Percentiles rank a stretch among this genome's conserved stretches.
Conservation (phyloP, 2,113 vertebrate genomes). For the Dasyurus viverrinus region DNA sequence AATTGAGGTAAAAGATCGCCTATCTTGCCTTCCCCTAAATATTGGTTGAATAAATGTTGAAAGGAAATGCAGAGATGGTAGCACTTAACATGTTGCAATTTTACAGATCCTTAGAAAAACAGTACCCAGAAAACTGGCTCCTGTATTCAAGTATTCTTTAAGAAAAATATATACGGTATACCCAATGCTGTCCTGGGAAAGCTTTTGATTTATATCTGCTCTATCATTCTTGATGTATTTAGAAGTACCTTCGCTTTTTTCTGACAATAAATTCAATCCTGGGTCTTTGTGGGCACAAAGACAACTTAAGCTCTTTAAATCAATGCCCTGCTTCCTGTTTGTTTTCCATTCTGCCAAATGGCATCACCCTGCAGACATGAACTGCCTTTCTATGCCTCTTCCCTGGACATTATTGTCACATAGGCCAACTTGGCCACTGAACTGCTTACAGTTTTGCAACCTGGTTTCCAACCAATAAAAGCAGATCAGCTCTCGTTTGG, state of each 20-base stretch:
- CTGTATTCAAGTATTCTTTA: background rate
- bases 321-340: background rate
- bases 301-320: background rate
- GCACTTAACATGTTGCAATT: background rate
- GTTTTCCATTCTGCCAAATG: slow-evolving; percentile 24
- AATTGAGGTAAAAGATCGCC: background rate
- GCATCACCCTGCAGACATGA: background rate
- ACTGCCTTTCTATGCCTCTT: slow-evolving; percentile 3
- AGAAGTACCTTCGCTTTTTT: slow-evolving; percentile 22
- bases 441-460: slow-evolving; percentile 5
- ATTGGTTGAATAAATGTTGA: background rate
- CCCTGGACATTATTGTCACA: background rate
- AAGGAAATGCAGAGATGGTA: background rate
- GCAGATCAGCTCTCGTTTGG: background rate
- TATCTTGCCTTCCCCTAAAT: background rate
- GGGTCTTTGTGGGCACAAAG: background rate
- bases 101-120: background rate
- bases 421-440: background rate
- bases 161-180: background rate
- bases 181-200: background rate
- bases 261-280: background rate
- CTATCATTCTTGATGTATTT: background rate
- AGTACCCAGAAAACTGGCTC: background rate
- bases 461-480: background rate
- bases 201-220: background rate